A percentile compares a stretch with the other conserved stretches of the same genome.
phyloP scores from a whole-genome alignment of 2,888 invertebrate species.

The Heliconius aoede region DNA sequence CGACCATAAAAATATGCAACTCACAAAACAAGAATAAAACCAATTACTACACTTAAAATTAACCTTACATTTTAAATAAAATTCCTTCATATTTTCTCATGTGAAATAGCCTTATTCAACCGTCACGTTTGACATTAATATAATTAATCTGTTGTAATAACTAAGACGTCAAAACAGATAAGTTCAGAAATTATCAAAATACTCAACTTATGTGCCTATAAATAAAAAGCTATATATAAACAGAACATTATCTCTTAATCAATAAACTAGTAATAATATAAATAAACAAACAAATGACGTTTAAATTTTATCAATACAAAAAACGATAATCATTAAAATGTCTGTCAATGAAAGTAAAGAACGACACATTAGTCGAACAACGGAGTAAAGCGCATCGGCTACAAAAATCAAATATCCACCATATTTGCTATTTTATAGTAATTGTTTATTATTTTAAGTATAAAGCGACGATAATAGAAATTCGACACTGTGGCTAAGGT shows the following conservation, averaged over 20 bases:
- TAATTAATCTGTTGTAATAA: constrained; percentile 6
- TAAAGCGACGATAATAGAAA: constrained; percentile 54
- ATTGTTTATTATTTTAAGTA: constrained; percentile 9
- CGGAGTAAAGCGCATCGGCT: constrained; percentile 43
- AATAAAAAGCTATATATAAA: background rate
- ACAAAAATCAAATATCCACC: constrained; percentile 46
- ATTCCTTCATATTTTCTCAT: background rate
- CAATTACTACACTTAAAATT: background rate
- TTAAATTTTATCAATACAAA: background rate
- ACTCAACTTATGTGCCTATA: background rate
- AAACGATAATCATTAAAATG: background rate
- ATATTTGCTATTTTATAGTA: constrained; percentile 45
- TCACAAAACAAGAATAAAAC: background rate
- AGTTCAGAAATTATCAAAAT: constrained; percentile 12
- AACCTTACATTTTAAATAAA: background rate
- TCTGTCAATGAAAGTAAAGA: constrained; percentile 35
- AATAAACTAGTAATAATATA: background rate
- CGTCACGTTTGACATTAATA: background rate
- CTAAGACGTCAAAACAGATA: constrained; percentile 5
- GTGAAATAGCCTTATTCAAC: background rate
- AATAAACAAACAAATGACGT: background rate
- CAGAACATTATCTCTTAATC: background rate
- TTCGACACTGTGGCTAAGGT: constrained; percentile 79
- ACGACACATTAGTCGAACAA: constrained; percentile 42
- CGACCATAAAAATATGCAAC: background rate